phyloP scores from a whole-genome alignment of 1,140 invertebrate genomes.

The Tetranychus cinnabarinus region DNA sequence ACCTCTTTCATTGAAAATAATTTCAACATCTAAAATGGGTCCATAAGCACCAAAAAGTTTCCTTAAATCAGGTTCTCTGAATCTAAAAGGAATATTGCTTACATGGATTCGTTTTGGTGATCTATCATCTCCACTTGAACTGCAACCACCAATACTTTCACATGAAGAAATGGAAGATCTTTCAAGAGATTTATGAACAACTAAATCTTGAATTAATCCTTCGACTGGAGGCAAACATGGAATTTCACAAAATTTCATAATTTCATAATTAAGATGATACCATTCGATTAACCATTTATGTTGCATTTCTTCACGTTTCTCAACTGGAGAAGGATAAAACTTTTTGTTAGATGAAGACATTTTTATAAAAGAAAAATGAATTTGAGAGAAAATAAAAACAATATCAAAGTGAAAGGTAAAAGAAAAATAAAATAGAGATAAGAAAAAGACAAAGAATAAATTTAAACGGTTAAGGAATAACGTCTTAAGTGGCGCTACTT shows the following conservation, averaged over 20 bases:
- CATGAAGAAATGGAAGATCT: background rate
- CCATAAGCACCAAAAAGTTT: constrained; percentile 95
- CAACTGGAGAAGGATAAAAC: background rate
- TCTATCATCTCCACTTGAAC: background rate
- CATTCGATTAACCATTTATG: background rate
- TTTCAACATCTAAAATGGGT: constrained; percentile 93
- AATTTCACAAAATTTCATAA: background rate
- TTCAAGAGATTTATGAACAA: background rate
- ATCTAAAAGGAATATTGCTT: constrained; percentile 96
- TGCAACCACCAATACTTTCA: background rate
- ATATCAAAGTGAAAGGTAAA: too few relatives aligned
- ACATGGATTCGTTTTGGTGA: constrained; percentile 58
- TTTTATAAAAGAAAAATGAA: too few relatives aligned
- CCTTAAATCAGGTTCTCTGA: constrained; percentile 86
- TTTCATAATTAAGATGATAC: background rate
- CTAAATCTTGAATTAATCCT: background rate
- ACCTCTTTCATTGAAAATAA: constrained; percentile 97
- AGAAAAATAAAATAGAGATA: too few relatives aligned
- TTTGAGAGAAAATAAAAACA: too few relatives aligned
- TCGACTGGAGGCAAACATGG: background rate
- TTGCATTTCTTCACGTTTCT: background rate
- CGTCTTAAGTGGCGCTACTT: too few relatives aligned
- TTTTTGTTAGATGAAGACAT: background rate
- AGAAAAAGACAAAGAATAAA: too few relatives aligned
- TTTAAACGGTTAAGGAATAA: too few relatives aligned